Evolutionary conservation across 1,140 invertebrate genomes (phyloP), one percentile per base, ranked within the genome.

Genomic region (Cherax quadricarinatus): DNA sequence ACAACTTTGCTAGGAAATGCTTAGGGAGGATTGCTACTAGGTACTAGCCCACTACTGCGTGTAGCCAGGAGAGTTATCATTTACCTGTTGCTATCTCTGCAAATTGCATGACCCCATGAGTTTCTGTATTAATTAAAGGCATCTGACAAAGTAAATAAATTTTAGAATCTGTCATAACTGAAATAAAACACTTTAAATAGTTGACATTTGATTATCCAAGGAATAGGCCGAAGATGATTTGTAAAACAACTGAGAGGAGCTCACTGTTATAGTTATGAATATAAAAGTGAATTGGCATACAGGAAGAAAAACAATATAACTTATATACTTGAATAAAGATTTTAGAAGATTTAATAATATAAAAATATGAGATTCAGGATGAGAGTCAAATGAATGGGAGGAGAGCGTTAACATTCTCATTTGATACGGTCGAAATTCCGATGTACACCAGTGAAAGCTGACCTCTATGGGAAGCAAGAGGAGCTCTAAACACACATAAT

Each of bases 131-230:
- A 18, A 21, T 70, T 18, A 70, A 18, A 1, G 14, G 66, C 14
- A 18, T 70, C 24, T 30, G 9, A 30, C n/a, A 75, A 75, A 75
- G 24, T 24, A 75, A 57, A 75, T 75, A 66, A 2, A 66, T 21
- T 5, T 12, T 21, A 66, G 1, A 18, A 1, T 66, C 5, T 21
- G 16, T 30, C 12, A 7, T 9, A 24, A 75, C 30, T 75, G 30
- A 24, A 75, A 75, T 75, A 21, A 60, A 60, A 60, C 57, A 60
- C 16, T 60, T 21, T 70, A 70, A 30, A 30, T 75, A 75, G n/a
- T 30, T 30, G 70, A 75, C 70, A 75, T 75, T 75, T 75, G 70
- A 75, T 75, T 30, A 30, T 75, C 24, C 70, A 75, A 21, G 70
- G n/a, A 75, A 75, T 21, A 75, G 70, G 70, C 9, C 6, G 24